Conservation (phyloP, 2,888 invertebrate genomes). For the Alloplasta piceator region DNA sequence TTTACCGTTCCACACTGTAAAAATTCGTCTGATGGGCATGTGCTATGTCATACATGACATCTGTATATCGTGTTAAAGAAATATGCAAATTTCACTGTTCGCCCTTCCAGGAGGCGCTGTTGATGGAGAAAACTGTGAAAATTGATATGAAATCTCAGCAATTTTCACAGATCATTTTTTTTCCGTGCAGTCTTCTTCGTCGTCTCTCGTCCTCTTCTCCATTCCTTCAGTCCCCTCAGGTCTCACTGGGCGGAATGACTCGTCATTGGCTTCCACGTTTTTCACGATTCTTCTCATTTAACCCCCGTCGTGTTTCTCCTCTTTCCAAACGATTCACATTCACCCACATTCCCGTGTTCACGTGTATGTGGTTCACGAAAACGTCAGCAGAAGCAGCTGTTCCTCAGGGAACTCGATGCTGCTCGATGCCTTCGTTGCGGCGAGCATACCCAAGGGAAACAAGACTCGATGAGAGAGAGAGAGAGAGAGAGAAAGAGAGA, state of each 20-base stretch:
- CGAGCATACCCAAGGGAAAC: slow-evolving; percentile 44
- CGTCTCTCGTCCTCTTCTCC: background rate
- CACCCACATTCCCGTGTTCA: background rate
- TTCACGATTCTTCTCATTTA: slow-evolving; percentile 50
- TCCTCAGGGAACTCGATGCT: slow-evolving; percentile 55
- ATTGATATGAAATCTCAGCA: too few species aligned
- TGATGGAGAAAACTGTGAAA: too few species aligned
- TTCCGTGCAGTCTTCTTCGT: slow-evolving; percentile 3
- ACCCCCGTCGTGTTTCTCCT: slow-evolving; percentile 9
- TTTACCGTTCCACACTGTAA: too few species aligned
- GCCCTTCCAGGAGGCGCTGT: too few species aligned
- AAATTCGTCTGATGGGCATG: too few species aligned
- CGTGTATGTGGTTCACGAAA: slow-evolving; percentile 30
- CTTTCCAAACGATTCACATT: background rate
- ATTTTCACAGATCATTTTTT: too few species aligned
- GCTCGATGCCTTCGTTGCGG: slow-evolving; percentile 40
- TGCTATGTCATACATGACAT: too few species aligned
- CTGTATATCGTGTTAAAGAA: too few species aligned
- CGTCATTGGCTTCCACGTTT: slow-evolving; percentile 48
- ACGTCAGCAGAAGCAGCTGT: slow-evolving; percentile 67
- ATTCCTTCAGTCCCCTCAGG: slow-evolving; percentile 16
- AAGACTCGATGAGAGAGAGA: slow-evolving; percentile 13
- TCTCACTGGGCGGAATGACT: slow-evolving; percentile 25
- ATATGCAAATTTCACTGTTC: too few species aligned
- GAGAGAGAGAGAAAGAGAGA: slow-evolving; percentile 23